Conservation (phyloP, 2,797 vertebrate species). For the Pristis pectinata region DNA sequence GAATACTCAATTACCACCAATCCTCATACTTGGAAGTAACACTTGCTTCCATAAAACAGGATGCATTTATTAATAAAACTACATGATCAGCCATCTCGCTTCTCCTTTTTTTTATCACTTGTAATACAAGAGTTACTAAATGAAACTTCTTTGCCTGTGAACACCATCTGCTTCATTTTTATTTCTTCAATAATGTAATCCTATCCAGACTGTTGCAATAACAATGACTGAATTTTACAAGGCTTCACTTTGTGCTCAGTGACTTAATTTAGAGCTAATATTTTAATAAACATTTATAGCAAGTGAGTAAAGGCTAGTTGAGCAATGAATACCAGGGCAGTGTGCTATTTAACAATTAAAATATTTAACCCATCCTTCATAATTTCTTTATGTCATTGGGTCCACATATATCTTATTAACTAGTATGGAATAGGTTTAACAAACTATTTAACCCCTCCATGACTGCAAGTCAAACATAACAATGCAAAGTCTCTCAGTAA, state of each 20-base stretch:
- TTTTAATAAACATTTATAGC: slow-evolving; percentile 16
- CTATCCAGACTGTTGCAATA: slow-evolving; percentile 30
- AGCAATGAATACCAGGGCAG: not conserved
- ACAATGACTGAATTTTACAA: slow-evolving; percentile 25
- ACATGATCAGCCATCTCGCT: not conserved
- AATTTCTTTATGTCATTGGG: slow-evolving; percentile 27
- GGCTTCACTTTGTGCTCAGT: slow-evolving; percentile 15
- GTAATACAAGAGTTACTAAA: slow-evolving; percentile 12
- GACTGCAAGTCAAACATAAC: not conserved
- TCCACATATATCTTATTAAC: slow-evolving; percentile 5
- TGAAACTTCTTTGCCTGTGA: slow-evolving; percentile 2
- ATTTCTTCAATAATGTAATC: slow-evolving; percentile 30
- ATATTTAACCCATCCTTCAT: slow-evolving; percentile 33
- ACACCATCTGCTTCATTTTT: not conserved
- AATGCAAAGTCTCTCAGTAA: not conserved
- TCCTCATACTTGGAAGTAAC: not conserved
- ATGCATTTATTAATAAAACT: slow-evolving; percentile 10
- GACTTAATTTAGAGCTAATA: slow-evolving; percentile 35
- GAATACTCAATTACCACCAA: not conserved
- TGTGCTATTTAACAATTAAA: slow-evolving; percentile 16
- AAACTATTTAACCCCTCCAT: not conserved
- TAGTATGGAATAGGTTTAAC: not conserved
- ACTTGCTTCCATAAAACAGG: not conserved
- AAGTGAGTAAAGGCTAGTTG: slow-evolving; percentile 19
- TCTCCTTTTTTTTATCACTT: not conserved